Base-by-base conservation (phyloP, 2,113 vertebrate species). In the Plecotus auritus region DNA sequence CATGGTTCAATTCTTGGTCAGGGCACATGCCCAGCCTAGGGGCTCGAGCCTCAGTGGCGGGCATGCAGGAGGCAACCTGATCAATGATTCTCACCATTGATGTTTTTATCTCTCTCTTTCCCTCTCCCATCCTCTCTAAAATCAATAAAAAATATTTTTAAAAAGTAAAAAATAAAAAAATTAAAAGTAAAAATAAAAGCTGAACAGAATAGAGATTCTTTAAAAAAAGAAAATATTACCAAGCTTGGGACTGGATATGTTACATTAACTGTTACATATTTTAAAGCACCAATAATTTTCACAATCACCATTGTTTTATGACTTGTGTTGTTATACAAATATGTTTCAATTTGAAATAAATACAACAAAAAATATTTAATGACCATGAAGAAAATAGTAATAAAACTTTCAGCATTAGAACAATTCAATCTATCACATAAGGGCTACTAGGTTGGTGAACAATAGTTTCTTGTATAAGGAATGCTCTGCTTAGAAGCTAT, bases 391-490 rank as follows among this genome's bases (percentile, higher is more conserved):
- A 81, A 28, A 78, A 64, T 14, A 72, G 47, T 16, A 47, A 61
- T 22, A 61, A 80, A 85, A 85, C 14, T 69, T 76, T 69, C 47
- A 85, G 7, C 22, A 35, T 89, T 92, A 76, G 30, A 59, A 67
- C 28, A 49, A 32, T 74, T 92, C 22, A 56, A 54, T 77, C 28
- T 64, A 56, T 35, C 28, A n/a, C 12, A 20, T 51, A 76, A 64
- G 17, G n/a, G 28, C n/a, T 72, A 69, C 59, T 45, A 74, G n/a
- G 9, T 67, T 54, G 47, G 14, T 73, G 37, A 89, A 78, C 9
- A 88, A 88, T 88, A 70, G 32, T 91, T 72, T 37, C 30, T 84
- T 91, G 22, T 77, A 28, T 76, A 94, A 91, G 14, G 35, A 91
- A 78, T 84, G 77, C n/a, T 72, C 49, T 77, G 9, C 30, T 77